These are phyloP conservation scores for Trichonephila inaurata DNA, from an alignment of 1,140 invertebrate genomes.

Conservation along the genomic window DNA sequence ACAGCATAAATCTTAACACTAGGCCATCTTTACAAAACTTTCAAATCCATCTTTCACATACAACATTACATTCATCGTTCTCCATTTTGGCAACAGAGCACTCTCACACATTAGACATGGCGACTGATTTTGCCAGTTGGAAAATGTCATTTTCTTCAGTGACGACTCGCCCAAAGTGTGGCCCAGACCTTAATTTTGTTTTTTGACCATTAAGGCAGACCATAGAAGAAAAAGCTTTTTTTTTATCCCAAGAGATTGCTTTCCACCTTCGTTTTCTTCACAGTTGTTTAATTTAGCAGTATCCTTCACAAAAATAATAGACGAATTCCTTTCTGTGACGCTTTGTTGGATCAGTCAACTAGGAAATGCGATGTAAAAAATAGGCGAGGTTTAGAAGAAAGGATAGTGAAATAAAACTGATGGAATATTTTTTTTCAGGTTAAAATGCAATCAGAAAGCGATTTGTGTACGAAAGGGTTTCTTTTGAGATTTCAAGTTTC, in stretches of 20 bases:
- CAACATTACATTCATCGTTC: background rate
- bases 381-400: background rate
- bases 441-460: background rate
- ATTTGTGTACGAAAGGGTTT: background rate
- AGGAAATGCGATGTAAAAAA: background rate
- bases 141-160: background rate
- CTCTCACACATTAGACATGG: constrained; percentile 22
- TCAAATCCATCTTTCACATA: background rate
- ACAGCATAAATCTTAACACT: background rate
- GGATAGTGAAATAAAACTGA: background rate
- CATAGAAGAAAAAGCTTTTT: background rate
- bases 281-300: background rate
- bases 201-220: background rate
- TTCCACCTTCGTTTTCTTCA: background rate
- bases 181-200: constrained; percentile 2
- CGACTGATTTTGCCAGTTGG: background rate
- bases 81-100: background rate
- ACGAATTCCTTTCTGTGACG: background rate
- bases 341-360: background rate
- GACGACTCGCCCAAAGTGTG: background rate
- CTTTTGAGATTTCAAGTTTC: background rate
- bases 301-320: background rate
- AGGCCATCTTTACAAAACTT: background rate
- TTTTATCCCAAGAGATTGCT: background rate
- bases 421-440: background rate